Base-by-base conservation (phyloP, 2,888 invertebrate genomes). In the Papilio elwesi region DNA sequence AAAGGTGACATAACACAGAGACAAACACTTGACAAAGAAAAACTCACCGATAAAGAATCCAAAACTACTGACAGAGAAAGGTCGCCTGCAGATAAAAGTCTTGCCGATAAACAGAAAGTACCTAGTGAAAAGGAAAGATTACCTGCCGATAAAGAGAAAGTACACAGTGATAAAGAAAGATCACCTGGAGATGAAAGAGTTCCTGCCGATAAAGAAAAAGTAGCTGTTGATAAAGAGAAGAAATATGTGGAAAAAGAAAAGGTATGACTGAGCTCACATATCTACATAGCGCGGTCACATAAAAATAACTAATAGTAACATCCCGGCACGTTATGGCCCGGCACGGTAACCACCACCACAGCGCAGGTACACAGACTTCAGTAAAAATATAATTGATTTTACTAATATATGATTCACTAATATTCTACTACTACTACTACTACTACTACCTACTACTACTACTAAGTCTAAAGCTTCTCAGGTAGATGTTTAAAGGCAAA, bases 1-100 rank as follows among this genome's bases (percentile, higher is more conserved):
- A 74, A 75, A 68, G 75, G 70, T 7, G 74, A 70, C 0, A 69
- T 62, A n/a, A 70, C 73, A 16, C 68, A 76, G 74, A 7, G 68
- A 62, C 49, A 70, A 57, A 43, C 43, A 10, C 7, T 15, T n/a
- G 67, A 59, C 12, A 71, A 69, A 59, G 70, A 74, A 51, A 72
- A 59, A 66, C 47, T 63, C n/a, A 62, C 59, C 9, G 43, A 15
- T 62, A 59, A 59, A 59, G 59, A 59, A 9, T 38, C 9, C 13
- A 8, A 15, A 52, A 0, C 43, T 43, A 43, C 43, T 9, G 43
- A 43, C 43, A 43, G 43, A 43, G 43, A 43, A 43, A 43, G 9
- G 6, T 43, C 43, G 6, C 6, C 52, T 6, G 36, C 36, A 36
- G 57, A 36, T 59, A 62, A 43, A 43, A 62, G 43, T 9, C 26